Base-by-base conservation (phyloP, 2,113 vertebrate species). In the Meriones unguiculatus region DNA sequence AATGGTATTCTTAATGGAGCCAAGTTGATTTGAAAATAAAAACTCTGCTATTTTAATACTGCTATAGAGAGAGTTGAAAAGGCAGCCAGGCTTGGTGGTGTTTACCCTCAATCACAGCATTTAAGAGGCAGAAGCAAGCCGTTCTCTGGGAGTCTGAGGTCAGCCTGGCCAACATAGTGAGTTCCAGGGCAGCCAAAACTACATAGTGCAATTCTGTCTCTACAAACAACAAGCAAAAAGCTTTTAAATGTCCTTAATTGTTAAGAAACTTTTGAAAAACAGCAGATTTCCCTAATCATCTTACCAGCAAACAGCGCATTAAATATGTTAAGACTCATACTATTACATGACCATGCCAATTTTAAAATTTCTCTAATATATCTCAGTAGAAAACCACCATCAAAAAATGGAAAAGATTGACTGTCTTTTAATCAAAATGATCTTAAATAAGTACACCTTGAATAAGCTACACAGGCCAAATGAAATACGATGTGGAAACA, bases 191-290 rank as follows among this genome's bases (percentile, higher is more conserved):
- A 41, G 57, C 7, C 35, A 84, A 62, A 84, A 64, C 59, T 84
- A 84, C 24, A 84, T 30, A 64, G 24, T 41, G 25, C 28, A n/a
- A 84, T 30, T 14, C 24, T 64, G 38, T 64, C 30, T 64, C n/a
- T 12, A 84, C 25, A 30, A 84, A 28, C 64, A 84, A 41, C n/a
- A 64, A 38, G 38, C 57, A 84, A 84, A 80, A 96, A 93, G 30
- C 91, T 69, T 28, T 95, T 38, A 73, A 96, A 67, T 80, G 41
- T 62, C 30, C 54, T 88, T n/a, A 93, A 59, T 89, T 88, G 85
- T 76, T 94, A 14, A 89, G 14, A 81, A 85, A 65, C 38, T 87
- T 92, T 77, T 86, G 9, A 95, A 96, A 95, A 89, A 9, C 24
- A 41, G 59, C 54, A n/a, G 62, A 70, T 32, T 38, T 91, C 3